A percentile compares a stretch with the other conserved stretches of the same genome.
Evolutionary conservation across 2,113 vertebrate genomes (phyloP).

Genomic region (Tricholaema leucomelas): DNA sequence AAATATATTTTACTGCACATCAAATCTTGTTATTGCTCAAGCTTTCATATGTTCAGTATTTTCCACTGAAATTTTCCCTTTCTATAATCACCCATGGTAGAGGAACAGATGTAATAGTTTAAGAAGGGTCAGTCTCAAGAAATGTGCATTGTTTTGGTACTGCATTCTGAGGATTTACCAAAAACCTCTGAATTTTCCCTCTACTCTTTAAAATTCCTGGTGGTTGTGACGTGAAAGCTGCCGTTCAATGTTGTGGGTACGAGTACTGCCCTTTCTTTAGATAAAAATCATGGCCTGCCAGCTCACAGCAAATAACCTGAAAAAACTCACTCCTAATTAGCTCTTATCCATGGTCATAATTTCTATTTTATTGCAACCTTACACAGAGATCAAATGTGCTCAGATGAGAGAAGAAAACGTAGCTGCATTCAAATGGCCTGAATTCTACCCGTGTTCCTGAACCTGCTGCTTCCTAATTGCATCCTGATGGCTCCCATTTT

Average conservation of each 20-base stretch:
- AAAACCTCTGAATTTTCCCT: background rate
- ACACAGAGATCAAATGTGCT: background rate
- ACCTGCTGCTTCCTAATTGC: conserved; percentile 36
- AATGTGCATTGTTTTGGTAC: accelerated
- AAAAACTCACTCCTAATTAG: background rate
- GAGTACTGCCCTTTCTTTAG: background rate
- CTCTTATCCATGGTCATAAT: background rate
- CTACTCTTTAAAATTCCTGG: background rate
- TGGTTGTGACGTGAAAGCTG: background rate
- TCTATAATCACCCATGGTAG: background rate
- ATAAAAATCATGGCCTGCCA: background rate
- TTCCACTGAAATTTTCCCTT: background rate
- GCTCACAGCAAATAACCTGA: background rate
- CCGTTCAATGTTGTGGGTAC: background rate
- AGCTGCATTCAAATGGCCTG: background rate
- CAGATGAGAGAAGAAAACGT: background rate
- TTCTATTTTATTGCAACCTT: background rate
- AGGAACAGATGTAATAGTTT: background rate
- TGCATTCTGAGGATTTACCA: background rate
- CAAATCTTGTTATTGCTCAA: background rate
- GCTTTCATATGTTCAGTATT: background rate
- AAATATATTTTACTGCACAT: background rate
- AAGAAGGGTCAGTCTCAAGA: background rate
- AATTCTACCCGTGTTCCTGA: conserved; percentile 2
- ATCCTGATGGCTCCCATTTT: conserved; percentile 30